Percentiles rank a stretch among this genome's conserved stretches.
phyloP scores from a whole-genome alignment of 2,888 invertebrate genomes.

The Neoascia interrupta region DNA sequence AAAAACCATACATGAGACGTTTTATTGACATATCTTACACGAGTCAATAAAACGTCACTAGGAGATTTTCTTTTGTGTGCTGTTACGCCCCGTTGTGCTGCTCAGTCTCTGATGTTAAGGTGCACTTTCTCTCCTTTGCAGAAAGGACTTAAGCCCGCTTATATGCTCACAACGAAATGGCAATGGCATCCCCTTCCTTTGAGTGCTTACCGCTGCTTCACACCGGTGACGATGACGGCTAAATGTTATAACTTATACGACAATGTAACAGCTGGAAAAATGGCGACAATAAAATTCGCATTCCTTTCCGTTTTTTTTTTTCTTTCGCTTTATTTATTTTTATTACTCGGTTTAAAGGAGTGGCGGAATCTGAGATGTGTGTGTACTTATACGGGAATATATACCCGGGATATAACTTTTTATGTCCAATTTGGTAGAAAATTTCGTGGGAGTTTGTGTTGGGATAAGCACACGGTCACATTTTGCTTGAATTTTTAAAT shows the following conservation, averaged over 20 bases:
- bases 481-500: slow-evolving; percentile 8
- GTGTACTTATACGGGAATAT: background rate
- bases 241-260: slow-evolving; percentile 28
- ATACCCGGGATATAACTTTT: slow-evolving; percentile 13
- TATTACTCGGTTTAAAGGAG: slow-evolving; percentile 1
- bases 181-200: slow-evolving; percentile 13
- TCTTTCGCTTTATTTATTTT: slow-evolving; percentile 9
- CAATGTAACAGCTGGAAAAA: slow-evolving; percentile 25
- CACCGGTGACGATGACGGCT: background rate
- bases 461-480: background rate
- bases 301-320: slow-evolving; percentile 71
- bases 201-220: too few species aligned
- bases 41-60: slow-evolving; percentile 17
- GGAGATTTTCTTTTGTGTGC: background rate
- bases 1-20: slow-evolving; percentile 5
- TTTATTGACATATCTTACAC: background rate
- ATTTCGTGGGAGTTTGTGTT: background rate
- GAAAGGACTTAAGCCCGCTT: background rate
- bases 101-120: too few species aligned
- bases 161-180: too few species aligned
- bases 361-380: background rate
- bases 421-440: slow-evolving; percentile 21
- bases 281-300: slow-evolving; percentile 73
- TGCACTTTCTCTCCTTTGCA: too few species aligned
- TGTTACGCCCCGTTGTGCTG: too few species aligned